A percentile compares a stretch with the other conserved stretches of the same genome.
Evolutionary conservation across 2,888 invertebrate species (phyloP).

Genomic region (Hyalella azteca): DNA sequence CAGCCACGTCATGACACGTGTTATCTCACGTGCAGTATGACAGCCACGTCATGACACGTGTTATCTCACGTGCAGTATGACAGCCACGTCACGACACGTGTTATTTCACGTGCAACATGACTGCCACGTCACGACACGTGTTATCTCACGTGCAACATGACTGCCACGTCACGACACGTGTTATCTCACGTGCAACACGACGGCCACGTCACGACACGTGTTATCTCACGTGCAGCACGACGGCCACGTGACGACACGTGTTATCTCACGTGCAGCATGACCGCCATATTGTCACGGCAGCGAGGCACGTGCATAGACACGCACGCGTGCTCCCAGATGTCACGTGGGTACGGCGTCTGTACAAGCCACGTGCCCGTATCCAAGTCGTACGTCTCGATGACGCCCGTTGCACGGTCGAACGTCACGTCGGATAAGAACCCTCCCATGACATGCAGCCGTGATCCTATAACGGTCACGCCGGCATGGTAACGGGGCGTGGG

Average conservation of each 20-base stretch:
- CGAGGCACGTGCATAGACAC: slow-evolving; percentile 73
- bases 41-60: too few species aligned
- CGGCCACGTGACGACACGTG: neutral
- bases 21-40: too few species aligned
- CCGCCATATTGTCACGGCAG: slow-evolving; percentile 67
- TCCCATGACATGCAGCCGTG: slow-evolving; percentile 73
- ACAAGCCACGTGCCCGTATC: slow-evolving; percentile 70
- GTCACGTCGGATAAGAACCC: slow-evolving; percentile 74
- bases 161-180: too few species aligned
- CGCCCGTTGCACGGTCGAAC: slow-evolving; percentile 71
- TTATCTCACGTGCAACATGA: too few species aligned
- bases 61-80: too few species aligned
- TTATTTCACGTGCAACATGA: too few species aligned
- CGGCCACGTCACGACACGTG: too few species aligned
- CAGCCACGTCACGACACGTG: too few species aligned
- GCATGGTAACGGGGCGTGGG: slow-evolving; percentile 74
- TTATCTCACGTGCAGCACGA: neutral
- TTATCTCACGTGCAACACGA: too few species aligned
- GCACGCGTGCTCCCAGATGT: slow-evolving; percentile 76
- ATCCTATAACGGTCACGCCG: slow-evolving; percentile 70
- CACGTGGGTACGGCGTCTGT: slow-evolving; percentile 71
- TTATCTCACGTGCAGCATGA: slow-evolving; percentile 57
- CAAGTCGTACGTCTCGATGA: slow-evolving; percentile 73
- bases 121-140: too few species aligned
- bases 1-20: too few species aligned